Evolutionary conservation across 1,140 invertebrate species (phyloP).

Genomic region (Diabrotica undecimpunctata): DNA sequence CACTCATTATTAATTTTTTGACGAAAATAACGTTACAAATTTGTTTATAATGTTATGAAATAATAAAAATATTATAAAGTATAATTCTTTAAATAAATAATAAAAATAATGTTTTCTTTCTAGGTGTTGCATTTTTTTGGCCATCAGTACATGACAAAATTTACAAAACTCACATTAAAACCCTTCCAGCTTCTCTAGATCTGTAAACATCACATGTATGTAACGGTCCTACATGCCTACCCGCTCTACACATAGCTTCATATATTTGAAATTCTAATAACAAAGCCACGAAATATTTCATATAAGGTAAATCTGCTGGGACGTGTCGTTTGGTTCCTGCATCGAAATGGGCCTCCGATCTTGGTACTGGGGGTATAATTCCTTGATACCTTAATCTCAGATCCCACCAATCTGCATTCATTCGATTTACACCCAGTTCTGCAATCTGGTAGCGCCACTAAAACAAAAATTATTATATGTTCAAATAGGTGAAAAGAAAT

Average conservation of each 20-base stretch:
- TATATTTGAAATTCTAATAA: constrained; percentile 87
- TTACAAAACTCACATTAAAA: constrained; percentile 57
- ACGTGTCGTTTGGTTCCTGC: constrained; percentile 78
- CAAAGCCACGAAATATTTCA: constrained; percentile 80
- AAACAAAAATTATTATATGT: constrained; percentile 35
- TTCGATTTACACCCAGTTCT: constrained; percentile 65
- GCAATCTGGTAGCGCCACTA: constrained; percentile 77
- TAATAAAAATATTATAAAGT: too few species aligned
- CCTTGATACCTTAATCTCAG: constrained; percentile 68
- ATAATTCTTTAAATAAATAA: too few species aligned
- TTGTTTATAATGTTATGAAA: too few species aligned
- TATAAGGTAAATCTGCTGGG: constrained; percentile 69
- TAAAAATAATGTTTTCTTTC: too few species aligned
- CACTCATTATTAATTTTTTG: too few species aligned
- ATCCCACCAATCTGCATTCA: constrained; percentile 81
- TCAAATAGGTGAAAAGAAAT: too few species aligned
- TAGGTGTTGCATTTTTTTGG: too few species aligned
- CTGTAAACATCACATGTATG: constrained; percentile 79
- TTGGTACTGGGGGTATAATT: constrained; percentile 63
- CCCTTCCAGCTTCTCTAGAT: constrained; percentile 67
- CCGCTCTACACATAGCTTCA: constrained; percentile 70
- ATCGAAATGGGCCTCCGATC: constrained; percentile 75
- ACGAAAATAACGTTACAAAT: too few species aligned
- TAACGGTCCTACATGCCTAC: constrained; percentile 69
- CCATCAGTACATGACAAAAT: too few species aligned